Percentiles rank a stretch among this genome's conserved stretches.
Evolutionary conservation across 2,113 vertebrate genomes (phyloP).

Genomic region (Albula goreensis): DNA sequence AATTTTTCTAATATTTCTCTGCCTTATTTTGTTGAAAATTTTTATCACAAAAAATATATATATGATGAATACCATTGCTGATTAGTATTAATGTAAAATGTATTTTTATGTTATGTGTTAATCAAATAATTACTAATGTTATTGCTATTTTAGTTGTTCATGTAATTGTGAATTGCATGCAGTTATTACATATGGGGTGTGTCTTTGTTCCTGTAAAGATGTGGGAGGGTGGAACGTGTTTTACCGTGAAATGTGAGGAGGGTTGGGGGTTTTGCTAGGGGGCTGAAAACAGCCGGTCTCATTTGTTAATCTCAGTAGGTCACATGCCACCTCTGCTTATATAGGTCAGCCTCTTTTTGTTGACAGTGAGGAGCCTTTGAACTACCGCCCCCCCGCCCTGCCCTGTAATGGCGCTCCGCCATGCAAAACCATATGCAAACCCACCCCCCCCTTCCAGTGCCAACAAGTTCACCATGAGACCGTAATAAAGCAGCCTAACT

Average conservation of each 20-base stretch:
- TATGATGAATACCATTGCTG: not conserved
- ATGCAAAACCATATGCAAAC: conserved; percentile 49
- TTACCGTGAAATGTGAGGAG: not conserved
- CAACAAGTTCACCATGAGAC: not conserved
- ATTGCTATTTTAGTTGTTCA: not conserved
- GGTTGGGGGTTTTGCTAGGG: not conserved
- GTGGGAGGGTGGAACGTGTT: not conserved
- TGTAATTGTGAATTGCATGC: not conserved
- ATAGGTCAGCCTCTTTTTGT: conserved; percentile 50
- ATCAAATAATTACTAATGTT: not conserved
- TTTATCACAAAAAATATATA: not conserved
- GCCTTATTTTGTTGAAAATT: not conserved
- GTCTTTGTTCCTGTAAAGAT: not conserved
- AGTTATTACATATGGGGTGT: not conserved
- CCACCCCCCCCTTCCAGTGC: not conserved
- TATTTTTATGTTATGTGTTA: not conserved
- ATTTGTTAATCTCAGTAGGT: not conserved
- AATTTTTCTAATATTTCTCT: not conserved
- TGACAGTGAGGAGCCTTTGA: not conserved
- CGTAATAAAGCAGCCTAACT: no score
- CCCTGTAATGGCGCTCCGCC: not conserved
- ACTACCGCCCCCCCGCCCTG: not conserved
- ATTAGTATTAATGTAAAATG: not conserved
- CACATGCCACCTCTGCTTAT: conserved; percentile 37
- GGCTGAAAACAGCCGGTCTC: not conserved